These are phyloP conservation scores for Drusus annulatus DNA, from an alignment of 1,140 invertebrate species.

Conservation along the genomic window DNA sequence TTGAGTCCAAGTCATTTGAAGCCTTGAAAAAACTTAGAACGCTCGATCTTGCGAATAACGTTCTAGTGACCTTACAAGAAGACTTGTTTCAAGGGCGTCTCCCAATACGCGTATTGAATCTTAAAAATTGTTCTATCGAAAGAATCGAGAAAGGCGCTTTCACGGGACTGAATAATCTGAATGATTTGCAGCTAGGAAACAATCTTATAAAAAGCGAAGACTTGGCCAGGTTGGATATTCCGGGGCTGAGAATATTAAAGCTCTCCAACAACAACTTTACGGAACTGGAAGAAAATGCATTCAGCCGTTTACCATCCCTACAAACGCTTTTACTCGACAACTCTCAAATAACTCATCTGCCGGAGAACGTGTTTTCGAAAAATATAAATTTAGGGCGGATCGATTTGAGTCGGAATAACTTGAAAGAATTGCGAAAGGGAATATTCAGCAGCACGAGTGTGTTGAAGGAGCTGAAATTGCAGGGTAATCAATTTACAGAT, in stretches of 20 bases:
- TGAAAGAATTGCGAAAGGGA: conserved; percentile 77
- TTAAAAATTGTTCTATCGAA: conserved; percentile 74
- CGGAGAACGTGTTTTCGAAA: conserved; percentile 79
- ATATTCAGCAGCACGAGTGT: conserved; percentile 80
- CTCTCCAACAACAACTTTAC: conserved; percentile 86
- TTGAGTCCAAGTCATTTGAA: conserved; percentile 76
- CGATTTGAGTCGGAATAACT: conserved; percentile 79
- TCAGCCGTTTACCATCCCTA: conserved; percentile 82
- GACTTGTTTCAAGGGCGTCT: conserved; percentile 77
- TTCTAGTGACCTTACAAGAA: conserved; percentile 73
- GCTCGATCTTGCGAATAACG: conserved; percentile 80
- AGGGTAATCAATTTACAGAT: conserved; percentile 79
- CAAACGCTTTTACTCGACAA: conserved; percentile 80
- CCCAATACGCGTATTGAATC: conserved; percentile 74
- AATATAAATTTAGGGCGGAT: conserved; percentile 82
- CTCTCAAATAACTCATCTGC: conserved; percentile 77
- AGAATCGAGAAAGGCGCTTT: conserved; percentile 74
- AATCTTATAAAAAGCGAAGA: conserved; percentile 81
- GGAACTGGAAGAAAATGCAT: conserved; percentile 76
- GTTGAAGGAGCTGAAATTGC: conserved; percentile 82
- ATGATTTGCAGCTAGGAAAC: conserved; percentile 75
- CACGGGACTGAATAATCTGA: conserved; percentile 72
- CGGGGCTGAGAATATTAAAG: conserved; percentile 79
- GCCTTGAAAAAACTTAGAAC: conserved; percentile 75
- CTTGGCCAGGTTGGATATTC: conserved; percentile 79